phyloP scores from a whole-genome alignment of 2,888 invertebrate species.

The Limnephilus lunatus region DNA sequence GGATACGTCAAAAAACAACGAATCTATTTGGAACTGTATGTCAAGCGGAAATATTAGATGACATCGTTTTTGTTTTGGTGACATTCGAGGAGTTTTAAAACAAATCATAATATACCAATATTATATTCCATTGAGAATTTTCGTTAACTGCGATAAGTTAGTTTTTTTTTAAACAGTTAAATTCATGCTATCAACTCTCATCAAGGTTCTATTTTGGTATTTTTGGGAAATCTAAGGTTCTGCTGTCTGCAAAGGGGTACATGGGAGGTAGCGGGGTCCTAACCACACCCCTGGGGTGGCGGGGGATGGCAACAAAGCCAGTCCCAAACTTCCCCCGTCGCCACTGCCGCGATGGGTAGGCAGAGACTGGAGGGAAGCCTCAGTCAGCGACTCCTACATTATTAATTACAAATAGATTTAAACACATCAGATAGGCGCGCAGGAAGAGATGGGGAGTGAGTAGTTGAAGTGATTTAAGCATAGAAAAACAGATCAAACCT shows the following conservation, averaged over 20 bases:
- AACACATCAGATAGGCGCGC: constrained; percentile 7
- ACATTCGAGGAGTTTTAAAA: no score
- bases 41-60: no score
- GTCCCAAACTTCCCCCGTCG: background rate
- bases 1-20: no score
- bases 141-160: background rate
- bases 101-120: no score
- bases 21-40: no score
- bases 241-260: no score
- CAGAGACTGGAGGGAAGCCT: background rate
- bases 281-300: background rate
- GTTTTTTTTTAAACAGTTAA: background rate
- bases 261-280: no score
- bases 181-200: background rate
- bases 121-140: no score
- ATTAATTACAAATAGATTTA: constrained; percentile 10
- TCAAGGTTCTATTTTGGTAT: background rate
- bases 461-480: no score
- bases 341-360: background rate
- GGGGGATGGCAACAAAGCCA: background rate
- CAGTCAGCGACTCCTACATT: constrained; percentile 14
- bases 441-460: background rate
- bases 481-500: background rate
- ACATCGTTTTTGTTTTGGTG: no score
- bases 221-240: no score